These are phyloP conservation scores for Laspeyria flexula DNA, from an alignment of 2,888 invertebrate species.

Conservation along the genomic window DNA sequence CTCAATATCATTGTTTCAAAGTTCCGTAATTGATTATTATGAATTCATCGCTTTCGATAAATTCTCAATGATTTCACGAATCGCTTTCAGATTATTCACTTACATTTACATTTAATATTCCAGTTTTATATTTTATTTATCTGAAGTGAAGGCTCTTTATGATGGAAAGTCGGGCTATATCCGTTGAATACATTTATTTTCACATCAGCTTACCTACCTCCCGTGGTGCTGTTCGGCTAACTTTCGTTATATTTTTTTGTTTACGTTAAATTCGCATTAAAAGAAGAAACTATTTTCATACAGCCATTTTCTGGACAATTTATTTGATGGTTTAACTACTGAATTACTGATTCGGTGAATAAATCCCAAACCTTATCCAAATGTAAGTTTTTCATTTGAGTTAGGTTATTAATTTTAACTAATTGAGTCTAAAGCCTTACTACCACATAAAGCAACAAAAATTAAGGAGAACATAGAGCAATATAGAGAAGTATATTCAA, in stretches of 20 bases:
- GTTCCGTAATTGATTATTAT: conserved; percentile 54
- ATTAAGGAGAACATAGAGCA: no score
- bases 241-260: not conserved
- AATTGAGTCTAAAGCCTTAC: no score
- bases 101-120: conserved; percentile 5
- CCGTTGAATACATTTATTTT: not conserved
- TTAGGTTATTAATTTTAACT: no score
- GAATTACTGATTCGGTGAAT: no score
- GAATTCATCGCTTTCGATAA: conserved; percentile 48
- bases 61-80: conserved; percentile 2
- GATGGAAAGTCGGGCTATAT: not conserved
- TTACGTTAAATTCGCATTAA: no score
- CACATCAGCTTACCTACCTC: not conserved
- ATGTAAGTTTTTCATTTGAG: no score
- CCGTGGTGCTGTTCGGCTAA: not conserved
- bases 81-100: conserved; percentile 5
- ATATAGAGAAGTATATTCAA: no score
- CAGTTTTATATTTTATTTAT: not conserved
- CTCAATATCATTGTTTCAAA: conserved; percentile 64
- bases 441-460: no score
- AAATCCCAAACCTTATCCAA: no score
- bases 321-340: no score
- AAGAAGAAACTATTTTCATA: no score
- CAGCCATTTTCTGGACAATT: no score
- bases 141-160: not conserved